Conservation (phyloP, 2,888 invertebrate species). For the Palloptera scutellata region DNA sequence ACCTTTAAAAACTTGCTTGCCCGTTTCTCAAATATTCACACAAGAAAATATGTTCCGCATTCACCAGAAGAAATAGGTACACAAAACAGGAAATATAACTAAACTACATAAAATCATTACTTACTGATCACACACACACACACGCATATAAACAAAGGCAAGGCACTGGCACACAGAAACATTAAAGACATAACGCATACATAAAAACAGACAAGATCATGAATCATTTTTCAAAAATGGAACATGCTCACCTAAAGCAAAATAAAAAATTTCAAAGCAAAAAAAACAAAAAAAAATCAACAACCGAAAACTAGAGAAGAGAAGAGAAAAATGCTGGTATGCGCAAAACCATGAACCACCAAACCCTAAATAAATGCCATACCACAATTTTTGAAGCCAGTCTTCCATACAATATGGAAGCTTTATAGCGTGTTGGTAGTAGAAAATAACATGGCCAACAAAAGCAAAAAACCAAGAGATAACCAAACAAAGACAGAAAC, state of each 20-base stretch:
- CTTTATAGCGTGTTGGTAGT: too few relatives aligned
- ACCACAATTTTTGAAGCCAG: too few relatives aligned
- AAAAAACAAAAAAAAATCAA: constrained; percentile 7
- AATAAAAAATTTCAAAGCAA: not conserved
- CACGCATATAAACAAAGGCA: not conserved
- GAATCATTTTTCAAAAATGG: constrained; percentile 15
- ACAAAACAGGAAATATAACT: not conserved
- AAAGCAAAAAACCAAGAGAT: too few relatives aligned
- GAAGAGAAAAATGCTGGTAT: constrained; percentile 18
- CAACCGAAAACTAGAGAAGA: constrained; percentile 6
- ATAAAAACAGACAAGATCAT: constrained; percentile 4
- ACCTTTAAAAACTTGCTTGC: not conserved
- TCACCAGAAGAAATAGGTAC: too few relatives aligned
- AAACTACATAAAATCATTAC: not conserved
- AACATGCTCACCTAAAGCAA: not conserved
- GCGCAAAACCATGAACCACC: too few relatives aligned
- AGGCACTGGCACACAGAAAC: not conserved
- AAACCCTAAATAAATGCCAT: too few relatives aligned
- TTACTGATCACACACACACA: too few relatives aligned
- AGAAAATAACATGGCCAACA: too few relatives aligned
- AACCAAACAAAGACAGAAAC: too few relatives aligned
- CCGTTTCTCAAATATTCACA: not conserved
- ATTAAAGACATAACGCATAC: not conserved
- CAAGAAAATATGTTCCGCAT: not conserved
- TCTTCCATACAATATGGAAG: too few relatives aligned